phyloP scores from a whole-genome alignment of 64 coral and sea anemone species.

The Montipora capricornis region DNA sequence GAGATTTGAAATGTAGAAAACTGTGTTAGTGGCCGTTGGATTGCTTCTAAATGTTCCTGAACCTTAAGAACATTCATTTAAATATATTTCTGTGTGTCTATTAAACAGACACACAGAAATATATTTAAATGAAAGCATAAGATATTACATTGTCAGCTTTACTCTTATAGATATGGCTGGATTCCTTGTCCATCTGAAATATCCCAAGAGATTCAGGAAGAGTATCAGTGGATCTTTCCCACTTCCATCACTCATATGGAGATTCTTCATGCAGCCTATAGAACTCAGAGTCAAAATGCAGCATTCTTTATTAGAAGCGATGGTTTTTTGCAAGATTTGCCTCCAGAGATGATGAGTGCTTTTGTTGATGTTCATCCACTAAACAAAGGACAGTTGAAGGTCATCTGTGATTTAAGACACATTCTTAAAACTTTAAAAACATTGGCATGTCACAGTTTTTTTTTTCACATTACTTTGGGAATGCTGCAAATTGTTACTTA shows the following conservation, averaged over 20 bases:
- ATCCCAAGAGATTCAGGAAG: conserved; percentile 70
- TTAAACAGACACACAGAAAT: too few species aligned
- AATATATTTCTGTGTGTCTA: too few species aligned
- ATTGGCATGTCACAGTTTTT: too few species aligned
- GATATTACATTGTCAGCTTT: background rate
- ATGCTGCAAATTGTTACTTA: too few species aligned
- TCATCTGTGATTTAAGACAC: background rate
- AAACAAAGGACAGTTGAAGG: conserved; percentile 67
- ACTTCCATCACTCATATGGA: conserved; percentile 93
- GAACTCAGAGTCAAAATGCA: conserved; percentile 78
- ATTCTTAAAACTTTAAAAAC: background rate
- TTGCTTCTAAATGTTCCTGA: too few species aligned
- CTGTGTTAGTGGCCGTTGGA: too few species aligned
- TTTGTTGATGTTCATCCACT: conserved; percentile 73
- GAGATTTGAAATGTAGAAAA: background rate
- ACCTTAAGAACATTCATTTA: too few species aligned
- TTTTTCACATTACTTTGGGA: too few species aligned
- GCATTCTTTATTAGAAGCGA: conserved; percentile 75
- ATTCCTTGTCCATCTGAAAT: conserved; percentile 70
- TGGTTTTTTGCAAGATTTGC: conserved; percentile 70
- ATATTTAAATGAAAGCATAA: background rate
- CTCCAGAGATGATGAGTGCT: conserved; percentile 51
- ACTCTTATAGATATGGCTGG: conserved; percentile 77
- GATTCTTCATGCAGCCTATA: conserved; percentile 85
- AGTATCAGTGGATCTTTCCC: conserved; percentile 84